These are phyloP conservation scores for Electrophaes corylata DNA, from an alignment of 2,888 invertebrate species.

Conservation along the genomic window DNA sequence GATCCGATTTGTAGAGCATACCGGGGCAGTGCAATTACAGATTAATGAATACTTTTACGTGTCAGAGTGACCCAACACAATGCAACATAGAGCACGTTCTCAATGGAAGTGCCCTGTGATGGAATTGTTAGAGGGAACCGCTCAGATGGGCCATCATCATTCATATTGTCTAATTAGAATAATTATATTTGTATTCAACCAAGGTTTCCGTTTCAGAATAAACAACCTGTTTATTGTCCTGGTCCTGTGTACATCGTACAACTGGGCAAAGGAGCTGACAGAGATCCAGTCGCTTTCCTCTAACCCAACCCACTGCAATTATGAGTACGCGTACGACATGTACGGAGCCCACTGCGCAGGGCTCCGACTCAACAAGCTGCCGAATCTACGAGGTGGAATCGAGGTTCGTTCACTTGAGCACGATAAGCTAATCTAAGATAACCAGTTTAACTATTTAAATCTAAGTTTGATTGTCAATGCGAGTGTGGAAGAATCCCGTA, in stretches of 20 bases:
- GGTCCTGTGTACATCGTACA: conserved; percentile 43
- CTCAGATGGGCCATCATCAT: too few relatives aligned
- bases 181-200: background rate
- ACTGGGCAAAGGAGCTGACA: conserved; percentile 58
- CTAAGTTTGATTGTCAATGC: conserved; percentile 32
- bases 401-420: conserved; percentile 68
- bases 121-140: too few relatives aligned
- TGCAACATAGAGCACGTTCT: too few relatives aligned
- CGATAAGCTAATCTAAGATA: conserved; percentile 41
- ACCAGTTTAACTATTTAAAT: conserved; percentile 38
- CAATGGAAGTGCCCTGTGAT: too few relatives aligned
- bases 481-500: conserved; percentile 18
- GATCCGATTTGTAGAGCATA: too few relatives aligned
- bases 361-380: conserved; percentile 74
- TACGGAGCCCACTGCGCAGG: conserved; percentile 82
- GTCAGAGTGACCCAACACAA: too few relatives aligned
- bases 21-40: too few relatives aligned
- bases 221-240: conserved; percentile 45
- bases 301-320: conserved; percentile 73
- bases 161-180: too few relatives aligned
- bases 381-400: conserved; percentile 77
- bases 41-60: too few relatives aligned
- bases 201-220: conserved; percentile 48
- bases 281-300: conserved; percentile 67
- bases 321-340: conserved; percentile 79